These are phyloP conservation scores for Epizoanthus fatuus DNA, from an alignment of 92 coral and sea anemone species.

Conservation along the genomic window DNA sequence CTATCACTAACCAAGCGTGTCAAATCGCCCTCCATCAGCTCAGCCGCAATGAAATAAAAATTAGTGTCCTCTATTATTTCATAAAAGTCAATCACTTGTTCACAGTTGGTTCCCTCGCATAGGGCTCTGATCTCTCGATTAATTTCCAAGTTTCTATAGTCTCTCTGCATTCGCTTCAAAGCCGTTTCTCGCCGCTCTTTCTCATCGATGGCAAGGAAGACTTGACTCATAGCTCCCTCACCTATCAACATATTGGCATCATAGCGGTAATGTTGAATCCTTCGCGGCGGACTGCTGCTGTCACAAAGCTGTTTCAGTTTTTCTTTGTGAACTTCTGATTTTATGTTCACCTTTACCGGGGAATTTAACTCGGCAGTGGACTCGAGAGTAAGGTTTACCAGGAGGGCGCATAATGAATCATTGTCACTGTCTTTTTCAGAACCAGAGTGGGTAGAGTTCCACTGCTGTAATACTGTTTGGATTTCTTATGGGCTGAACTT, in stretches of 20 bases:
- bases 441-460: background rate
- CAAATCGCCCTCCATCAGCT: slow-evolving; percentile 75
- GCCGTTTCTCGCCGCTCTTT: no score
- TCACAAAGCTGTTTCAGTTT: slow-evolving; percentile 7
- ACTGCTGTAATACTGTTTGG: background rate
- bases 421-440: background rate
- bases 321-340: slow-evolving; percentile 12
- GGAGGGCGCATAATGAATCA: background rate
- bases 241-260: no score
- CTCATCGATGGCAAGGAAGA: no score
- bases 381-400: background rate
- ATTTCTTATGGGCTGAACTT: background rate
- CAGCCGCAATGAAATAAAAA: slow-evolving; percentile 58
- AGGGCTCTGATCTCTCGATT: no score
- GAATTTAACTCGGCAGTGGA: background rate
- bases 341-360: slow-evolving; percentile 19
- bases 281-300: no score
- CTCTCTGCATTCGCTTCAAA: no score
- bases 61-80: slow-evolving; percentile 21
- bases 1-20: slow-evolving; percentile 18
- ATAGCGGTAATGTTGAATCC: no score
- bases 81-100: slow-evolving; percentile 51
- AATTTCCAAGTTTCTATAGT: no score
- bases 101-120: slow-evolving; percentile 37
- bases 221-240: no score